Evolutionary conservation across 1,140 invertebrate species (phyloP), one percentile per base, ranked within the genome.

Genomic region (Drosophila sturtevanti): DNA sequence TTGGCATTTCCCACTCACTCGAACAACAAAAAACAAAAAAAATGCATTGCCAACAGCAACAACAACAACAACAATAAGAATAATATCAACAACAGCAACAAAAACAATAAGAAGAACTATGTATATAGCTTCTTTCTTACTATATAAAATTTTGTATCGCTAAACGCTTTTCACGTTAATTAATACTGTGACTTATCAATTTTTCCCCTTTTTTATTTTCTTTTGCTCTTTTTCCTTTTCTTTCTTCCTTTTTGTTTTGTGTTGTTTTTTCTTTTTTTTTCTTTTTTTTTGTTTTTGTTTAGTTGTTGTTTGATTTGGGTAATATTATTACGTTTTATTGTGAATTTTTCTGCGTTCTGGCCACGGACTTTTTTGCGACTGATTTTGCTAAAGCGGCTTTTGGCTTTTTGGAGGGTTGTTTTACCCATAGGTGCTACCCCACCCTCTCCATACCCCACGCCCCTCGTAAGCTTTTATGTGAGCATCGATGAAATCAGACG

Each of bases 331-430:
- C 54, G 16, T 48, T 70, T 75, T 79, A 48, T 72, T 58, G 51
- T 35, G n/a, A 44, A 21, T 44, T 34, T 68, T 64, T 68, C 60
- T 68, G 70, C 85, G 85, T 85, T 89, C 85, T 89, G 79, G 81
- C 86, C 87, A 87, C 87, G 87, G 81, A 81, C 87, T 76, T 90
- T 90, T 90, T 90, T 90, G 87, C 87, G 87, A 90, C 87, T 90
- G 81, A 90, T 82, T 84, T 81, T 77, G 79, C 68, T 48, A 48
- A 77, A 90, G 79, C 79, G 68, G 86, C 86, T 72, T 48, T 90
- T 90, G 69, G 77, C 77, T 66, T 71, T 79, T 48, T 48, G 41
- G 69, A 73, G 87, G 87, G 78, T 80, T 87, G 84, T 87, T 87
- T 87, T 79, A 16, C 16, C 41, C 41, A 16, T 41, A 41, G 24